Evolutionary conservation across 2,113 vertebrate species (phyloP).

Genomic region (Bombycilla garrulus): DNA sequence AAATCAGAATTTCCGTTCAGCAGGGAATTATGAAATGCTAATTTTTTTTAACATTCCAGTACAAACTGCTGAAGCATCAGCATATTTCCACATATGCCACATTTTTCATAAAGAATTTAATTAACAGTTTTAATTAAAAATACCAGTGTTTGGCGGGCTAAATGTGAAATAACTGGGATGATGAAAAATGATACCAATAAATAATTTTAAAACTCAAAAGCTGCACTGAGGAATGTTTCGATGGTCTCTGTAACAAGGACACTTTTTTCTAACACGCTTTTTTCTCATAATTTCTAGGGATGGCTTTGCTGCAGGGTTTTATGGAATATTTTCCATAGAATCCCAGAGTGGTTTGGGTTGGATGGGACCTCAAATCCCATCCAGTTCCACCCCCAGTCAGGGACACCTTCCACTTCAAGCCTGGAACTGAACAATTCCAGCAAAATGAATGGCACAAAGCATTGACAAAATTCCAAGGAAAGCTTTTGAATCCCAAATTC

Average conservation of each 20-base stretch:
- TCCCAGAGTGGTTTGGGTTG: neutral
- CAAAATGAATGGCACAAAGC: too few relatives aligned
- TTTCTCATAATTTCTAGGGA: too few relatives aligned
- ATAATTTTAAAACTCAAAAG: neutral
- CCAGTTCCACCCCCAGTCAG: neutral
- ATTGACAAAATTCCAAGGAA: neutral
- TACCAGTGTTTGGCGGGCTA: neutral
- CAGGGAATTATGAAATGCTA: neutral
- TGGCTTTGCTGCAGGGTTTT: neutral
- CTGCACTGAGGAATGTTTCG: neutral
- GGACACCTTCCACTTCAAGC: neutral
- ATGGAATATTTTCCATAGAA: neutral
- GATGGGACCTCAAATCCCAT: neutral
- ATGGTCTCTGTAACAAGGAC: neutral
- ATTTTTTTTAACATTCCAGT: neutral
- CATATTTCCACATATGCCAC: neutral
- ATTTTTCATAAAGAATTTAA: neutral
- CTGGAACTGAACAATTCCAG: neutral
- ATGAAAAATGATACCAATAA: neutral
- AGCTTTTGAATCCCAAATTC: neutral
- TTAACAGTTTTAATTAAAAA: constrained; percentile 19
- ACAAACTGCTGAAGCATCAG: neutral
- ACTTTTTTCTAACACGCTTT: neutral
- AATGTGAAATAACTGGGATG: neutral
- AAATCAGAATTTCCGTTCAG: neutral